phyloP scores from a whole-genome alignment of 2,888 invertebrate genomes.

The Palloptera scutellata region DNA sequence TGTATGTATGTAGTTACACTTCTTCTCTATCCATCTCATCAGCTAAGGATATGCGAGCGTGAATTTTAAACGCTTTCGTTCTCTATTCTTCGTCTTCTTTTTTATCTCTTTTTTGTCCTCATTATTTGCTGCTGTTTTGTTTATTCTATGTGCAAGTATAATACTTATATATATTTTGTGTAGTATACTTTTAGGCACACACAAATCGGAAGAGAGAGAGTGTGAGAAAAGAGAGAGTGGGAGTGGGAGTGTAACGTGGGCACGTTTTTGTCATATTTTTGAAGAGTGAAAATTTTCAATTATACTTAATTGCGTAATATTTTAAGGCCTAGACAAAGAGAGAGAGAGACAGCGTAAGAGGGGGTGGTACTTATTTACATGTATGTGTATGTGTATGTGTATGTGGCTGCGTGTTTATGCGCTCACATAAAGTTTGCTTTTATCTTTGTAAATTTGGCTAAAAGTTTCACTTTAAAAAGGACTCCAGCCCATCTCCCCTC shows the following conservation, averaged over 20 bases:
- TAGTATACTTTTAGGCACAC: too few species aligned
- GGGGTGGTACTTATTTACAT: neutral
- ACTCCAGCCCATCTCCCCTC: too few species aligned
- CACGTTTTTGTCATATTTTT: conserved; percentile 43
- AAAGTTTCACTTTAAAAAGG: neutral
- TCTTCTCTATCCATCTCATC: too few species aligned
- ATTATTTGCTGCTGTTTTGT: too few species aligned
- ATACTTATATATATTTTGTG: too few species aligned
- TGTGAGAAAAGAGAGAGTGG: too few species aligned
- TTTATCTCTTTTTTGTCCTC: too few species aligned
- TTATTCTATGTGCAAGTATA: too few species aligned
- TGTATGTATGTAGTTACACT: neutral
- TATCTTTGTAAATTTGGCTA: neutral
- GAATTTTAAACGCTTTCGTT: too few species aligned
- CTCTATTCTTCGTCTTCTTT: too few species aligned
- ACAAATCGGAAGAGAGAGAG: too few species aligned
- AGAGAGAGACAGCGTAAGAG: neutral
- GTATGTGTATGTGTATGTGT: neutral
- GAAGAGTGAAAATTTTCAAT: conserved; percentile 44
- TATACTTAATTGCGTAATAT: conserved; percentile 46
- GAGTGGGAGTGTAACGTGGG: neutral
- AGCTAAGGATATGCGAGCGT: too few species aligned
- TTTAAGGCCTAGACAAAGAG: conserved; percentile 23
- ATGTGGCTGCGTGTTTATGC: neutral
- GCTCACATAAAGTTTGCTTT: neutral